These are phyloP conservation scores for Drosophila dunni DNA, from an alignment of 1,140 invertebrate genomes.

Conservation along the genomic window DNA sequence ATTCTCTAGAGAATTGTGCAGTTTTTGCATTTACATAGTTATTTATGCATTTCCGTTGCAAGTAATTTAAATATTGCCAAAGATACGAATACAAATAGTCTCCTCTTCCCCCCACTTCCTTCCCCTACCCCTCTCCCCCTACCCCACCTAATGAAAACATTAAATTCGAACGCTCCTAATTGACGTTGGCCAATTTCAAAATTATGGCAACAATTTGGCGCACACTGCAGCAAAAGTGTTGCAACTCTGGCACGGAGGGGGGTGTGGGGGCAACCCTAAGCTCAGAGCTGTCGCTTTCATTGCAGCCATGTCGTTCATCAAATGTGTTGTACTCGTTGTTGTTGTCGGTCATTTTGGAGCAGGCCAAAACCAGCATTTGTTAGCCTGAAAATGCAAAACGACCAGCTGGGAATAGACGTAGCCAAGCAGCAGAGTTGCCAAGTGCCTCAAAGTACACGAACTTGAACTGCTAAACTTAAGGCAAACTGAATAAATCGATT, in stretches of 20 bases:
- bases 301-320: slow-evolving; percentile 63
- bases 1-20: slow-evolving; percentile 30
- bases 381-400: slow-evolving; percentile 46
- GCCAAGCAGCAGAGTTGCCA: not conserved
- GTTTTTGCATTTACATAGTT: slow-evolving; percentile 36
- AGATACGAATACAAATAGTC: slow-evolving; percentile 14
- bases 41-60: slow-evolving; percentile 61
- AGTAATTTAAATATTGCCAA: slow-evolving; percentile 45
- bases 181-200: slow-evolving; percentile 69
- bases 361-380: slow-evolving; percentile 41
- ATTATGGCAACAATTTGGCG: slow-evolving; percentile 68
- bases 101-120: not conserved
- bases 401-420: slow-evolving; percentile 31
- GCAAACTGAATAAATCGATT: not conserved
- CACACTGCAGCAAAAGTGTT: not conserved
- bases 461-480: not conserved
- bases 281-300: slow-evolving; percentile 59
- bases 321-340: slow-evolving; percentile 46
- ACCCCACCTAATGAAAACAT: slow-evolving; percentile 49
- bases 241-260: not conserved
- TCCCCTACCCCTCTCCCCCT: not conserved
- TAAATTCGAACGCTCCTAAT: slow-evolving; percentile 44
- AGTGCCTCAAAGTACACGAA: not conserved
- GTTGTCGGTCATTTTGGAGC: slow-evolving; percentile 38
- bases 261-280: slow-evolving; percentile 7